Conservation (phyloP, 1,140 invertebrate species). For the Polypedilum vanderplanki region DNA sequence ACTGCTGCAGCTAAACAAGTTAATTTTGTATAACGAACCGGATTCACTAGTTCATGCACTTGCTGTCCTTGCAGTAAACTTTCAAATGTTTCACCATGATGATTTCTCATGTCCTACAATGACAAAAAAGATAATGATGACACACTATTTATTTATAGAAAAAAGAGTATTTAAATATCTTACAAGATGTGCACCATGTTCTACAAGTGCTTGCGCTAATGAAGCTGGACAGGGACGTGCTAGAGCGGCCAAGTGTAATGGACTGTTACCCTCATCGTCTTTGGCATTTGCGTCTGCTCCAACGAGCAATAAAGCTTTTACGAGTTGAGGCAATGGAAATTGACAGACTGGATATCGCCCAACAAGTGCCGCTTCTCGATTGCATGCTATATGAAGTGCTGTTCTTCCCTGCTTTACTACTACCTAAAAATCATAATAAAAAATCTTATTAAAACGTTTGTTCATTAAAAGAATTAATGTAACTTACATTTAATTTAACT, state of each 20-base stretch:
- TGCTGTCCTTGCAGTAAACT: constrained; percentile 55
- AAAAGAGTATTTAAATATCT: constrained; percentile 31
- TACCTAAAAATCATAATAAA: constrained; percentile 32
- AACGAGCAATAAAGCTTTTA: constrained; percentile 68
- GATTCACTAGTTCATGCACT: constrained; percentile 63
- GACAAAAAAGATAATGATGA: constrained; percentile 7
- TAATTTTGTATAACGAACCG: constrained; percentile 68
- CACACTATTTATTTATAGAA: constrained; percentile 7
- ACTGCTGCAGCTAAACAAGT: constrained; percentile 73
- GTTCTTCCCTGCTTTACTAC: constrained; percentile 60
- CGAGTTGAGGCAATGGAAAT: constrained; percentile 67
- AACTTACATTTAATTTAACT: constrained; percentile 66
- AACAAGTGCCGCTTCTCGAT: constrained; percentile 49
- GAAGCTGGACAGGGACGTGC: constrained; percentile 54
- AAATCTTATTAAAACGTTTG: constrained; percentile 30
- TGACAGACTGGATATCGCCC: constrained; percentile 65
- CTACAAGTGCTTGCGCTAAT: constrained; percentile 62
- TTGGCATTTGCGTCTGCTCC: constrained; percentile 70
- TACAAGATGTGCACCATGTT: constrained; percentile 70
- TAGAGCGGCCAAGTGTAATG: constrained; percentile 55
- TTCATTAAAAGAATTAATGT: constrained; percentile 35
- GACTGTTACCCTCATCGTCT: constrained; percentile 73
- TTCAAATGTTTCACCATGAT: constrained; percentile 67
- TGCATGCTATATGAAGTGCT: constrained; percentile 78
- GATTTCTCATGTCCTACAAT: constrained; percentile 67